Conservation (phyloP, 2,113 vertebrate genomes). For the Forbesichthys papilliferus region DNA sequence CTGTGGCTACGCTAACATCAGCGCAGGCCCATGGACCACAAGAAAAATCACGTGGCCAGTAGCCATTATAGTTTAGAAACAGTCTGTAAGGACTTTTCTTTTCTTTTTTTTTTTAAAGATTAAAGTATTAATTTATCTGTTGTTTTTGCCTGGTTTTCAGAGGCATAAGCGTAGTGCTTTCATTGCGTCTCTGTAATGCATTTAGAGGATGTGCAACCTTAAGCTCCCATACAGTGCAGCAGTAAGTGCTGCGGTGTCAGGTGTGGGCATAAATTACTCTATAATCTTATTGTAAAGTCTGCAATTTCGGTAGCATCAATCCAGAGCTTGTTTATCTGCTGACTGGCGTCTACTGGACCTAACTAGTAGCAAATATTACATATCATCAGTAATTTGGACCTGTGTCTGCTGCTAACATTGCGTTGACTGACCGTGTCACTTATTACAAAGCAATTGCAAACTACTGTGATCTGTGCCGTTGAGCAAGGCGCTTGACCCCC, state of each 20-base stretch:
- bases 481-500: too few species aligned
- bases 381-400: too few species aligned
- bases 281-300: slow-evolving; percentile 20
- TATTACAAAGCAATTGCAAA: neutral
- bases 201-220: slow-evolving; percentile 24
- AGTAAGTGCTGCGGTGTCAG: slow-evolving; percentile 12
- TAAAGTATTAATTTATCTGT: too few species aligned
- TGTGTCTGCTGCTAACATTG: neutral
- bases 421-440: slow-evolving; percentile 1
- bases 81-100: neutral
- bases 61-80: slow-evolving; percentile 19
- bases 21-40: slow-evolving; percentile 39
- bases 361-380: too few species aligned
- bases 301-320: neutral
- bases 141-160: too few species aligned
- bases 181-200: too few species aligned
- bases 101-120: too few species aligned
- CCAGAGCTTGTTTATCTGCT: too few species aligned
- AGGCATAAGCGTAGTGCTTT: too few species aligned
- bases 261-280: slow-evolving; percentile 21
- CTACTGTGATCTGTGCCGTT: too few species aligned
- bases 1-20: slow-evolving; percentile 50
- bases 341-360: too few species aligned
- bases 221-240: slow-evolving; percentile 6
- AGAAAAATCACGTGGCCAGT: slow-evolving; percentile 37